Base-by-base conservation (phyloP, 2,113 vertebrate genomes). In the Psammodynastes pulverulentus region DNA sequence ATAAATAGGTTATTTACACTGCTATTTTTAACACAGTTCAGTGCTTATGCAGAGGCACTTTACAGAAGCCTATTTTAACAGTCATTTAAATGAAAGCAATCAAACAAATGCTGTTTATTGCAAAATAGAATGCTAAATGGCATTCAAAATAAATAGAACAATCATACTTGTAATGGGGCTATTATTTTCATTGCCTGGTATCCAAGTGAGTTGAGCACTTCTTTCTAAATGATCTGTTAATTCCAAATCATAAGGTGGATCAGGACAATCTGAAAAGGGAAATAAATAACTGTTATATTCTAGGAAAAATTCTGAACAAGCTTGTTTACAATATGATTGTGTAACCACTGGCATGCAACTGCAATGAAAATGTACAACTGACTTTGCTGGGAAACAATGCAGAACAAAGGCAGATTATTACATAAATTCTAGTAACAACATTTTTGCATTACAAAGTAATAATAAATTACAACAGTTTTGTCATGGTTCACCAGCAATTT, bases 191-290 rank as follows among this genome's bases (percentile, higher is more conserved):
- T 99, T 97, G 92, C 99, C 99, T 46, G 99, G 99, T 67, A 97
- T 98, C 99, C 99, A 99, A 0, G 99, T 98, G 87, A 99, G 98
- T 88, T 98, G 98, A 92, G 99, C 93, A 12, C 98, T 99, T 96
- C 98, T 98, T 95, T 98, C 98, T 26, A 97, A 98, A 79, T 97
- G 97, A 96, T 98, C 98, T 4, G 99, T 99, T 95, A 99, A 92
- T 96, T 99, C 99, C 92, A 99, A 98, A 97, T 99, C 99, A 93
- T 98, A 98, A 0, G 99, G 98, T 90, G 98, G 97, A 94, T 98
- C 98, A 9, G 99, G 99, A 89, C 96, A 97, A 97, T 98, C 99
- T 99, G 97, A 51, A 94, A 94, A 96, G 94, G 93, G 93, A 97
- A 97, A 95, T n/a, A 62, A 91, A 96, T 4, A 94, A 87, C 3